A percentile compares a stretch with the other conserved stretches of the same genome.
phyloP scores from a whole-genome alignment of 1,140 invertebrate species.

The Meloidogyne chitwoodi region DNA sequence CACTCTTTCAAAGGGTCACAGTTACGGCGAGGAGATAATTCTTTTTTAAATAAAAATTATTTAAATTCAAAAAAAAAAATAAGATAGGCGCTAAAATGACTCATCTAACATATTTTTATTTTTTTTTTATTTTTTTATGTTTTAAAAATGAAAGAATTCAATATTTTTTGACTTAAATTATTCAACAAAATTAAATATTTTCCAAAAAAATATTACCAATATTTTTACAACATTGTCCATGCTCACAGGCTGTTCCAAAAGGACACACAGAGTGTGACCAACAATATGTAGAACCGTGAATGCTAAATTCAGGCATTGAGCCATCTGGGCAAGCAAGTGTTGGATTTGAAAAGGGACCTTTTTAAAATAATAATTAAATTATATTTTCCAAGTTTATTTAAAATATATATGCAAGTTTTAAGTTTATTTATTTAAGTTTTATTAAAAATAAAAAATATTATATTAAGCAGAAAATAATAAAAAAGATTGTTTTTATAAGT shows the following conservation, averaged over 20 bases:
- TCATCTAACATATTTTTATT: no score
- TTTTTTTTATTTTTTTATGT: no score
- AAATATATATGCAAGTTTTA: no score
- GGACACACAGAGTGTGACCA: constrained; percentile 42
- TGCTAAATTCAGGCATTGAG: constrained; percentile 37
- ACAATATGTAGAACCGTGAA: constrained; percentile 35
- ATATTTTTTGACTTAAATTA: no score
- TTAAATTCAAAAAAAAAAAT: background rate
- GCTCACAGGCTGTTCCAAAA: constrained; percentile 32
- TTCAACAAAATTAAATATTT: no score
- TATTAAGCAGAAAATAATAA: no score
- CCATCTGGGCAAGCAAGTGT: constrained; percentile 35
- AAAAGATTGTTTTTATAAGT: no score
- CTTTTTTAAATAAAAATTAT: background rate
- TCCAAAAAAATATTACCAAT: no score
- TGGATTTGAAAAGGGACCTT: constrained; percentile 20
- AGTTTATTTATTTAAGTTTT: no score
- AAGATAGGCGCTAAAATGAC: background rate
- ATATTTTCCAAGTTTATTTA: background rate
- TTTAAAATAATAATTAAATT: background rate
- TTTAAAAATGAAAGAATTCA: no score
- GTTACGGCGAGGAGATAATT: background rate
- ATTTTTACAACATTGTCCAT: constrained; percentile 38
- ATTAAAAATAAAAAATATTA: no score
- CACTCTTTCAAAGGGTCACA: constrained; percentile 9